phyloP scores from a whole-genome alignment of 1,140 invertebrate genomes.

The Orchestia grillus region DNA sequence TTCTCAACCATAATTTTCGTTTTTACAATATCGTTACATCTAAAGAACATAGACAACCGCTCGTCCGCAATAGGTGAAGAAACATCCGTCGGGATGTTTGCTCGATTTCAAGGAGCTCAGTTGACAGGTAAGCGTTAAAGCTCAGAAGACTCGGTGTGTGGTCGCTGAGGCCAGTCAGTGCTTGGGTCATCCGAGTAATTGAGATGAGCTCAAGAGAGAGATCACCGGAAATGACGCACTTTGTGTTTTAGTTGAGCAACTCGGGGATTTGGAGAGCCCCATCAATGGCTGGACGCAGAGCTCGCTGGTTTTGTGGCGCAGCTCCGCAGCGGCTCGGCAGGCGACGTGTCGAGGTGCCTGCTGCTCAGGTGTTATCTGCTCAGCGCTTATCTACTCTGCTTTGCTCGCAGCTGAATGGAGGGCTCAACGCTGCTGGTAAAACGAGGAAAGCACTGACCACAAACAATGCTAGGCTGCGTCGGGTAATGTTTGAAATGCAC shows the following conservation, averaged over 20 bases:
- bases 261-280: not conserved
- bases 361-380: not conserved
- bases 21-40: not conserved
- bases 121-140: not conserved
- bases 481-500: not conserved
- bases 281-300: not conserved
- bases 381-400: not conserved
- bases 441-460: not conserved
- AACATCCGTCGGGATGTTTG: not conserved
- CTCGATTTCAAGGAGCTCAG: not conserved
- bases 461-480: not conserved
- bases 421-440: not conserved
- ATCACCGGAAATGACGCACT: constrained; percentile 9
- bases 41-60: not conserved
- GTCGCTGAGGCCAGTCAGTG: not conserved
- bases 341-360: not conserved
- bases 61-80: not conserved
- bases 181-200: not conserved
- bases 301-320: not conserved
- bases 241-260: not conserved
- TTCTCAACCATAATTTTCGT: not conserved
- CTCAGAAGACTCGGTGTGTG: constrained; percentile 6
- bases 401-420: not conserved
- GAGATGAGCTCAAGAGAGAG: constrained; percentile 44
- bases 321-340: not conserved